Evolutionary conservation across 2,113 vertebrate genomes (phyloP).

Genomic region (Phalacrocorax brasilianus): DNA sequence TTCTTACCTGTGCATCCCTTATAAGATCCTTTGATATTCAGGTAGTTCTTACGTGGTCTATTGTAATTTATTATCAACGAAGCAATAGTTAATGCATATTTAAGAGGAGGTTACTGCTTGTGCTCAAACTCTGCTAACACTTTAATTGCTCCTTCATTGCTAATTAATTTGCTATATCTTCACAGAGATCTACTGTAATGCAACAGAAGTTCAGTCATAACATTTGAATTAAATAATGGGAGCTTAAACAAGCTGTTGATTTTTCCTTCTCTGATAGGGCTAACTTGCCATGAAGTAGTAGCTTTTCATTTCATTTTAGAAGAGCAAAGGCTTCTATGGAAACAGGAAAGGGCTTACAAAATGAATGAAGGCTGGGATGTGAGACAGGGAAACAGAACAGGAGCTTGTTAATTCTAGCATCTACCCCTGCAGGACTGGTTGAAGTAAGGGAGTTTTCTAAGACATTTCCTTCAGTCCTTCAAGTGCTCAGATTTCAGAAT

Average conservation of each 20-base stretch:
- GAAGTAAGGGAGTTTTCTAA: neutral
- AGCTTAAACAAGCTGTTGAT: slow-evolving; percentile 40
- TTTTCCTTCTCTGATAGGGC: slow-evolving; percentile 21
- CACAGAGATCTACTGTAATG: neutral
- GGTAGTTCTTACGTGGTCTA: neutral
- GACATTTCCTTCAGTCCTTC: neutral
- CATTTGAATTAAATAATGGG: slow-evolving; percentile 11
- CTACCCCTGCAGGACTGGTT: neutral
- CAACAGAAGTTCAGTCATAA: neutral
- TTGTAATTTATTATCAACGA: slow-evolving; percentile 30
- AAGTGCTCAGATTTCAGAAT: neutral
- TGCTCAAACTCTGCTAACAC: neutral
- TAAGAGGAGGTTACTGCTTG: slow-evolving; percentile 20
- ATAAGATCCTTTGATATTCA: neutral
- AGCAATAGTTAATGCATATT: slow-evolving; percentile 14
- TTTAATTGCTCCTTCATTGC: slow-evolving; percentile 55
- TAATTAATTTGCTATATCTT: slow-evolving; percentile 55
- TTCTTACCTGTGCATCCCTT: neutral
- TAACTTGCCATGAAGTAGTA: slow-evolving; percentile 14
- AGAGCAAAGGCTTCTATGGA: neutral
- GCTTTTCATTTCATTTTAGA: neutral
- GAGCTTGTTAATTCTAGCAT: neutral
- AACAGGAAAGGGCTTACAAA: neutral
- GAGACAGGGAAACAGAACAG: neutral
- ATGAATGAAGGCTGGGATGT: neutral